Conservation (phyloP, 2,888 invertebrate species). For the Hirtodrosophila histrioides region DNA sequence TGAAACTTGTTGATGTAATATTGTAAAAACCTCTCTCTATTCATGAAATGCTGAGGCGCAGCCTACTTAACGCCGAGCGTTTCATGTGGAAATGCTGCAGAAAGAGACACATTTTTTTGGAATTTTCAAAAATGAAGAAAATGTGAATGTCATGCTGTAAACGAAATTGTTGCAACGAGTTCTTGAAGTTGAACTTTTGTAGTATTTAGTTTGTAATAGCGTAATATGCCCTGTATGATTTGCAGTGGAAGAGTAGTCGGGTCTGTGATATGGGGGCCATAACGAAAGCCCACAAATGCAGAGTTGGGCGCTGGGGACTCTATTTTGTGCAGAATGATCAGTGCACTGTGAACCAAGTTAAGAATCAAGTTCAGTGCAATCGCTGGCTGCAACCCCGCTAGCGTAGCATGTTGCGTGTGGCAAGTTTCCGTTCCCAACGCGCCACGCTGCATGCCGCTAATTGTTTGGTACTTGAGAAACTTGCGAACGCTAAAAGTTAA, state of each 20-base stretch:
- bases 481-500: slow-evolving; percentile 69
- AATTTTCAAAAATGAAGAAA: no score
- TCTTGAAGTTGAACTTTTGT: no score
- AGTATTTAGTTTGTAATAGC: background rate
- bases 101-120: no score
- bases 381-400: slow-evolving; percentile 11
- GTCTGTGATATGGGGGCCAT: slow-evolving; percentile 10
- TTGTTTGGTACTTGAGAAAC: slow-evolving; percentile 75
- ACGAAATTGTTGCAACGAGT: no score
- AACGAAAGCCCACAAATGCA: slow-evolving; percentile 68
- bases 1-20: no score
- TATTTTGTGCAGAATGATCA: slow-evolving; percentile 35
- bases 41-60: no score
- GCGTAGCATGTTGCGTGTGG: slow-evolving; percentile 48
- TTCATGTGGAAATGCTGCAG: no score
- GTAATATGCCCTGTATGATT: slow-evolving; percentile 9
- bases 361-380: slow-evolving; percentile 32
- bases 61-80: no score
- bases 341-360: slow-evolving; percentile 34
- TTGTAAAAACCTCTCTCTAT: no score
- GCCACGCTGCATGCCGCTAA: slow-evolving; percentile 67
- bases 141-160: no score
- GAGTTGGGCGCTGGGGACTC: slow-evolving; percentile 21
- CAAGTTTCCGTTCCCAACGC: slow-evolving; percentile 72
- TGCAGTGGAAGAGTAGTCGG: slow-evolving; percentile 23